Evolutionary conservation across 2,888 invertebrate species (phyloP).

Genomic region (Drosophila imparisetae): DNA sequence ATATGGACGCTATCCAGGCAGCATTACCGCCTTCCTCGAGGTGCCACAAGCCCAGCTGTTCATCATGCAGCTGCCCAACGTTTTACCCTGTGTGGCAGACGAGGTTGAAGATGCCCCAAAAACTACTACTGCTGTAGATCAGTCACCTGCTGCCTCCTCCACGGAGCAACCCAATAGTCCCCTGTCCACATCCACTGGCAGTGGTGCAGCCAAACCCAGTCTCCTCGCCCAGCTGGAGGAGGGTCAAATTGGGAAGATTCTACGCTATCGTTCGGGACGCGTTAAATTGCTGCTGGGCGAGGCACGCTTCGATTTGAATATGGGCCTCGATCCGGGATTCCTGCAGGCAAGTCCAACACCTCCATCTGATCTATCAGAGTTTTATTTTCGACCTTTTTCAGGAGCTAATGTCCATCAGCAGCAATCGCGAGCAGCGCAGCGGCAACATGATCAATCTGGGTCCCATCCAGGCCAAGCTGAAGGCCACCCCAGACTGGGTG

Average conservation of each 20-base stretch:
- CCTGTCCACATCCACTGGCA: slow-evolving; percentile 6
- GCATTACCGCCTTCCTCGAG: slow-evolving; percentile 76
- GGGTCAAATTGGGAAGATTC: slow-evolving; percentile 87
- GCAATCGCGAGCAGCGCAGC: slow-evolving; percentile 86
- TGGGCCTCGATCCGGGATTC: slow-evolving; percentile 87
- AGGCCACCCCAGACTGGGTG: slow-evolving; percentile 87
- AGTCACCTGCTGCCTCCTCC: not conserved
- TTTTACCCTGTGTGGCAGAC: slow-evolving; percentile 67
- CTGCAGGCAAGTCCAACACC: slow-evolving; percentile 82
- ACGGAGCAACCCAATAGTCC: slow-evolving; percentile 43
- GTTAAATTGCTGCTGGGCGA: slow-evolving; percentile 86
- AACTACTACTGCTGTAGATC: slow-evolving; percentile 14
- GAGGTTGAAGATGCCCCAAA: slow-evolving; percentile 47
- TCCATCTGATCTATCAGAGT: too few species aligned
- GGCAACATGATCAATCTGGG: slow-evolving; percentile 87
- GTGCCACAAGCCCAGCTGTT: slow-evolving; percentile 79
- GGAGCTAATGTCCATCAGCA: slow-evolving; percentile 86
- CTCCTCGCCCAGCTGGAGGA: slow-evolving; percentile 85
- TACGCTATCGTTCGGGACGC: slow-evolving; percentile 87
- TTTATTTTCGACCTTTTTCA: slow-evolving; percentile 31
- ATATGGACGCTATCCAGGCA: slow-evolving; percentile 77
- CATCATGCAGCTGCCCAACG: slow-evolving; percentile 80
- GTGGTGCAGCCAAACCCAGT: slow-evolving; percentile 42
- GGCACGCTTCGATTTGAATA: slow-evolving; percentile 86
- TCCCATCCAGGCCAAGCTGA: slow-evolving; percentile 86